These are phyloP conservation scores for Parus major DNA, from an alignment of 2,113 vertebrate genomes.

Conservation along the genomic window DNA sequence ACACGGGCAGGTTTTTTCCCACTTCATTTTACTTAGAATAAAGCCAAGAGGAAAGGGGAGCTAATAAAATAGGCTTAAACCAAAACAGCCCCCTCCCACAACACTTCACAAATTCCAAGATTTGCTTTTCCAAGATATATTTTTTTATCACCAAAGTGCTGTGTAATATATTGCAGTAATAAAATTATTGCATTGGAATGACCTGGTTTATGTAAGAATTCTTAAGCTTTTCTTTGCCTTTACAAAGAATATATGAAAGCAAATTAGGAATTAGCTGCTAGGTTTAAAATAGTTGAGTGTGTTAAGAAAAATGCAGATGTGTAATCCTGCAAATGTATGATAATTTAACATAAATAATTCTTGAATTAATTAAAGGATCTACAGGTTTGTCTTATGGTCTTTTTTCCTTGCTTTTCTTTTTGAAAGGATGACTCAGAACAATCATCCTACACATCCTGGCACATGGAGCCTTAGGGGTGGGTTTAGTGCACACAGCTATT, in stretches of 20 bases:
- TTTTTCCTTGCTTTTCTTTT: slow-evolving; percentile 62
- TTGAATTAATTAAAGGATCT: slow-evolving; percentile 67
- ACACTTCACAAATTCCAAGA: neutral
- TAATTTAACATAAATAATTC: slow-evolving; percentile 60
- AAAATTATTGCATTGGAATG: slow-evolving; percentile 41
- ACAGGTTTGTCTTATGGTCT: slow-evolving; percentile 47
- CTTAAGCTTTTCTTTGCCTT: slow-evolving; percentile 47
- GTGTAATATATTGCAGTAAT: slow-evolving; percentile 26
- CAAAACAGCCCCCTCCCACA: neutral
- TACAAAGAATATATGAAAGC: slow-evolving; percentile 43
- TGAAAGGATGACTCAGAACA: slow-evolving; percentile 42
- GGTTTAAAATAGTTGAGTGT: slow-evolving; percentile 55
- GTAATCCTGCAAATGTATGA: slow-evolving; percentile 62
- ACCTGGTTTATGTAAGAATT: slow-evolving; percentile 53
- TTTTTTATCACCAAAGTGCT: slow-evolving; percentile 30
- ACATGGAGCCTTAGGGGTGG: neutral
- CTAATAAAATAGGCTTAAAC: slow-evolving; percentile 23
- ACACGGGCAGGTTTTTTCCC: neutral
- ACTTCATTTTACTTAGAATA: slow-evolving; percentile 22
- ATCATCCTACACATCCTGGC: slow-evolving; percentile 47
- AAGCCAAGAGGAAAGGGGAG: slow-evolving; percentile 15
- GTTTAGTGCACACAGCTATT: neutral
- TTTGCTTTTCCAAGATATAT: neutral
- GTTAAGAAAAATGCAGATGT: slow-evolving; percentile 55
- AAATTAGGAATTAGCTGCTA: slow-evolving; percentile 42